Evolutionary conservation across 2,113 vertebrate genomes (phyloP).

Genomic region (Sakesphorus luctuosus): DNA sequence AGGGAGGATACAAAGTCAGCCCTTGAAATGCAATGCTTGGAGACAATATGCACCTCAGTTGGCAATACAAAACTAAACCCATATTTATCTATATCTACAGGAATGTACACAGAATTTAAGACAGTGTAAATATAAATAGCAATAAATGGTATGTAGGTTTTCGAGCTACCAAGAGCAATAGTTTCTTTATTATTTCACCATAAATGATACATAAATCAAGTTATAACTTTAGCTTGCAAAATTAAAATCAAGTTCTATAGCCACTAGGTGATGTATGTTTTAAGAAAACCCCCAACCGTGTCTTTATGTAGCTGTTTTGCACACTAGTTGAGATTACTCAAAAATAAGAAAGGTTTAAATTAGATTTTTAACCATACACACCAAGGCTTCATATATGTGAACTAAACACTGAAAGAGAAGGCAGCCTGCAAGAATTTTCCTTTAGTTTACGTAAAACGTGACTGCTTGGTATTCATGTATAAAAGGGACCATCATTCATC

Average conservation of each 20-base stretch:
- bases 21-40: neutral
- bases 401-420: constrained; percentile 9
- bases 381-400: neutral
- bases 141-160: neutral
- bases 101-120: neutral
- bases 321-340: neutral
- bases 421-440: neutral
- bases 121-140: neutral
- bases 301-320: constrained; percentile 5
- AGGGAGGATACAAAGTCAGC: neutral
- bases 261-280: neutral
- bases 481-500: neutral
- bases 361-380: constrained; percentile 54
- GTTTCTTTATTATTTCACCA: constrained; percentile 65
- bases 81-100: neutral
- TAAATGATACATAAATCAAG: constrained; percentile 49
- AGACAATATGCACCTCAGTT: neutral
- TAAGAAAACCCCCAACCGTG: neutral
- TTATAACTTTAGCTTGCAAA: neutral
- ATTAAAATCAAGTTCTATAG: constrained; percentile 7
- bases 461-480: neutral
- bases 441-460: constrained; percentile 3
- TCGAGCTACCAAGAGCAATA: constrained; percentile 22
- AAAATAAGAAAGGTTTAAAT: constrained; percentile 45
- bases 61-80: neutral